Evolutionary conservation across 2,113 vertebrate species (phyloP).

Genomic region (Gulo gulo): DNA sequence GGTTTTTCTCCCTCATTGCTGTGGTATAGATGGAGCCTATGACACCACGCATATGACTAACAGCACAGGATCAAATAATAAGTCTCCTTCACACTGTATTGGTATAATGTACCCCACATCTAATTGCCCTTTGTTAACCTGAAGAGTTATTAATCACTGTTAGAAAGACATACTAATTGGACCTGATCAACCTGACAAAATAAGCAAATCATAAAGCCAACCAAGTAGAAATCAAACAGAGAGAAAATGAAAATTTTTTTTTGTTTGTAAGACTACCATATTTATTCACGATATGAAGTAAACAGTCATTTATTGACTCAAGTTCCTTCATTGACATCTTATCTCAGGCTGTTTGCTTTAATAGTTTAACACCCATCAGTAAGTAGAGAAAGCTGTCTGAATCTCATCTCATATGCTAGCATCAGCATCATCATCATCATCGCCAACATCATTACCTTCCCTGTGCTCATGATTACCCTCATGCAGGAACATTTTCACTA

Average conservation of each 20-base stretch:
- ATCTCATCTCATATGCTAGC: not conserved
- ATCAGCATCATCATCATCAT: not conserved
- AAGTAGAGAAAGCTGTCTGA: not conserved
- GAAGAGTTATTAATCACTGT: conserved; percentile 77
- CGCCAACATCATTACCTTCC: not conserved
- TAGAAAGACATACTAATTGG: conserved; percentile 66
- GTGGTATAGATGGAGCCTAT: not conserved
- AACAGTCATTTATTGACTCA: conserved; percentile 58
- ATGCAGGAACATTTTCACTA: not conserved
- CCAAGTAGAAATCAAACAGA: conserved; percentile 70
- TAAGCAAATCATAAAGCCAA: conserved; percentile 71
- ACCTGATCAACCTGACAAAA: conserved; percentile 67
- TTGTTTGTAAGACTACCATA: not conserved
- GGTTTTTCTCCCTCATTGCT: not conserved
- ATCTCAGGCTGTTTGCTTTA: conserved; percentile 54
- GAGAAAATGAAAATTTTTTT: conserved; percentile 45
- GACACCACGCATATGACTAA: not conserved
- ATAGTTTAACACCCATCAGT: conserved; percentile 14
- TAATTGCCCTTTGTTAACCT: conserved; percentile 65
- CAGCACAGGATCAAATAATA: conserved; percentile 30
- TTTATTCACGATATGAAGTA: conserved; percentile 30
- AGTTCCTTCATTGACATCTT: conserved; percentile 43
- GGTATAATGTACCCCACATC: not conserved
- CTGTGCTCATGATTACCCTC: not conserved
- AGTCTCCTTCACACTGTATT: not conserved